Evolutionary conservation across 2,888 invertebrate species (phyloP).

Genomic region (Petrolisthes cinctipes): DNA sequence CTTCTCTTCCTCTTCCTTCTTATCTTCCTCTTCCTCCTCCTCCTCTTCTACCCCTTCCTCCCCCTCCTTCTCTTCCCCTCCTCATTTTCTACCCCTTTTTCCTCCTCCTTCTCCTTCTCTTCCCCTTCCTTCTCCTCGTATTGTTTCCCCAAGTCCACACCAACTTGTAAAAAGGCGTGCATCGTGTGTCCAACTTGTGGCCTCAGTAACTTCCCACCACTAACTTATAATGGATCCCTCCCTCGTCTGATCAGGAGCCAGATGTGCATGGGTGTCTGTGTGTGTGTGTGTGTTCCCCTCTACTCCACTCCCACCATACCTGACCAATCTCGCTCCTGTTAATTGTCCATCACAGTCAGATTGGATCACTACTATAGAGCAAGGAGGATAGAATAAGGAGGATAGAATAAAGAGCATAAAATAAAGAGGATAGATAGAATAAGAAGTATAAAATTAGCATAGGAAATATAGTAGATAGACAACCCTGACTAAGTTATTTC

Average conservation of each 20-base stretch:
- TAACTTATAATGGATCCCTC: not conserved
- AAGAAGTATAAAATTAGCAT: not conserved
- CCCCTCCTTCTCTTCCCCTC: slow-evolving; percentile 16
- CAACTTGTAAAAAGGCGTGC: not conserved
- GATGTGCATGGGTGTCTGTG: not conserved
- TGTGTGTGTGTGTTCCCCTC: not conserved
- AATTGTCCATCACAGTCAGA: not conserved
- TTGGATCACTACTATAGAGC: not conserved
- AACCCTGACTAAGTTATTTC: too few relatives aligned
- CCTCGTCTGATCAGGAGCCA: not conserved
- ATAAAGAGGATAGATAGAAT: not conserved
- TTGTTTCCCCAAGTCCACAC: slow-evolving; percentile 5
- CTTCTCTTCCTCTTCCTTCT: not conserved
- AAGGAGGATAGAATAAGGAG: not conserved
- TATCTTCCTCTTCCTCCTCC: slow-evolving; percentile 4
- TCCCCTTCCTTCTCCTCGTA: not conserved
- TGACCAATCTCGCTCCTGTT: not conserved
- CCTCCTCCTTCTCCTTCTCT: not conserved
- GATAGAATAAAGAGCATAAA: not conserved
- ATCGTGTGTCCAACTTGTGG: slow-evolving; percentile 3
- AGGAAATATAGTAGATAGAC: not conserved
- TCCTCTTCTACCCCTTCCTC: not conserved
- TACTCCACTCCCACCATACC: not conserved
- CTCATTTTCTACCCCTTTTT: not conserved
- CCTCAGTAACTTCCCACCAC: not conserved